These are phyloP conservation scores for Corynorhinus townsendii DNA, from an alignment of 2,113 vertebrate species.

Conservation along the genomic window DNA sequence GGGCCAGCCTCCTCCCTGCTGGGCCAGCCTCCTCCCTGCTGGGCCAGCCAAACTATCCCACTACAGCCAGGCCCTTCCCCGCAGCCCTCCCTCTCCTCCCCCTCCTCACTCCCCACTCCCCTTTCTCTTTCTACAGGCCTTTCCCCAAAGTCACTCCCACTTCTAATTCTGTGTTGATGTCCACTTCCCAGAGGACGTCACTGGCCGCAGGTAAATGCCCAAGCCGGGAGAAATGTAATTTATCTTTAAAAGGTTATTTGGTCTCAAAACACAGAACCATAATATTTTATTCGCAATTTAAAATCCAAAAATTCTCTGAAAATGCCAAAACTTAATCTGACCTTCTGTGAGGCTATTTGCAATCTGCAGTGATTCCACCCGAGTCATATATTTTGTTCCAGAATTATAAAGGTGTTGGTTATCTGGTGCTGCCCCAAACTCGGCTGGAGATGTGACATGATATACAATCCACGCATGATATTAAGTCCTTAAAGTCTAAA, in stretches of 20 bases:
- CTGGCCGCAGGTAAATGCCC: neutral
- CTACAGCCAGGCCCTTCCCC: neutral
- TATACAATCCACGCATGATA: neutral
- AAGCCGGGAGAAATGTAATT: neutral
- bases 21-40: accelerated
- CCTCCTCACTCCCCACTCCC: no score
- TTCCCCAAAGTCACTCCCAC: neutral
- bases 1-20: no score
- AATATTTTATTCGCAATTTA: neutral
- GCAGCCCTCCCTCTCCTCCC: neutral
- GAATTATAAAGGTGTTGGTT: neutral
- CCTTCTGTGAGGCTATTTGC: neutral
- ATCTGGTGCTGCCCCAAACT: neutral
- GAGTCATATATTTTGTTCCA: neutral
- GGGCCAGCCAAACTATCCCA: neutral
- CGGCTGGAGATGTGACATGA: neutral
- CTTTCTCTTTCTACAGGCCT: neutral
- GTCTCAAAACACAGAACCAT: neutral
- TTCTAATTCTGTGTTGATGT: neutral
- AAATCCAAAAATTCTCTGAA: neutral
- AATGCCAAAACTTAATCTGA: neutral
- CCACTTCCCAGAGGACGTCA: neutral
- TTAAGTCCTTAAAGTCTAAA: neutral
- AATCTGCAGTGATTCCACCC: neutral
- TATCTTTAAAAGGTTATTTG: neutral